phyloP scores from a whole-genome alignment of 2,888 invertebrate species.

The Brachyptera risi region DNA sequence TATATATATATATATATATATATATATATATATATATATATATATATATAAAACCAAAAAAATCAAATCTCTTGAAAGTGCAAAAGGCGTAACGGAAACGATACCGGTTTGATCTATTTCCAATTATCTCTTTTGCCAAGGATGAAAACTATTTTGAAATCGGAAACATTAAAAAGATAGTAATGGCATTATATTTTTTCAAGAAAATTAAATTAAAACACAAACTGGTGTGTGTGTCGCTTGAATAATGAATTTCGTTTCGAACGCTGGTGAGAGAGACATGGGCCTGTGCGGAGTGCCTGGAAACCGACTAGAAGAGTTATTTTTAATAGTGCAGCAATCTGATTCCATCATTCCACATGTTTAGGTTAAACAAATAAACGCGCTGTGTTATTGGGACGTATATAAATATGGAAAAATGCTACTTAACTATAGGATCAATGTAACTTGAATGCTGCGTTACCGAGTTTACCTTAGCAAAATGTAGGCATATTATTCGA shows the following conservation, averaged over 20 bases:
- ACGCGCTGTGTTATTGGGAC: too few relatives aligned
- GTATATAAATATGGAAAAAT: too few relatives aligned
- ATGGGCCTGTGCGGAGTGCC: too few relatives aligned
- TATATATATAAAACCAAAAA: too few relatives aligned
- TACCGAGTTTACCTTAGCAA: too few relatives aligned
- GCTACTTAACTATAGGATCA: too few relatives aligned
- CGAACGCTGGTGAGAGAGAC: background rate
- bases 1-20: too few relatives aligned
- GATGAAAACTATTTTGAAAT: constrained; percentile 11
- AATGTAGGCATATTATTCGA: too few relatives aligned
- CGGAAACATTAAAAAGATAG: constrained; percentile 2
- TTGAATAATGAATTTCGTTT: background rate
- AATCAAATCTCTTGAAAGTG: constrained; percentile 3
- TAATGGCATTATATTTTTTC: too few relatives aligned
- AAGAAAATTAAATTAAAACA: background rate
- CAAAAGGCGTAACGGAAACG: background rate
- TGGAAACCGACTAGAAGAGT: background rate
- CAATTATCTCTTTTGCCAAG: constrained; percentile 8
- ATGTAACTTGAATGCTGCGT: too few relatives aligned
- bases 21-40: too few relatives aligned
- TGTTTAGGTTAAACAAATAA: too few relatives aligned
- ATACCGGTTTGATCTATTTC: background rate
- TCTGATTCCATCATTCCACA: background rate
- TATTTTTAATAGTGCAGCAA: constrained; percentile 1
- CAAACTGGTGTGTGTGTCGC: background rate